Evolutionary conservation across 35 echinoderm and acorn worm species (phyloP).

Genomic region (Anneissia japonica): DNA sequence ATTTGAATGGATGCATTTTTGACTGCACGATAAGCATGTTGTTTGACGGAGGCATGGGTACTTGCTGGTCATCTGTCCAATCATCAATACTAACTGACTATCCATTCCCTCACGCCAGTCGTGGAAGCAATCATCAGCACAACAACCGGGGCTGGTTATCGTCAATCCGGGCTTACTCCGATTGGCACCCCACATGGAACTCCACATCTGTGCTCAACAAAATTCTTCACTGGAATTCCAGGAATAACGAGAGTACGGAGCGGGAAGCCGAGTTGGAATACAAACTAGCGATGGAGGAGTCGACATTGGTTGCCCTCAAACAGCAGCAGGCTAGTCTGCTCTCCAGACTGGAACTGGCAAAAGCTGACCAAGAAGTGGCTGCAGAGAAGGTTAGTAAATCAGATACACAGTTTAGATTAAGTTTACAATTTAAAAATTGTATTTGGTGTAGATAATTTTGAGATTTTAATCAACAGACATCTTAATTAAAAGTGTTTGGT

Average conservation of each 20-base stretch:
- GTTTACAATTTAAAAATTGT: no score
- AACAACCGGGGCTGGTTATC: not conserved
- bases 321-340: conserved; percentile 62
- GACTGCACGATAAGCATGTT: not conserved
- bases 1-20: no score
- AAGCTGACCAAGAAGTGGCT: conserved; percentile 58
- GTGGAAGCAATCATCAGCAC: not conserved
- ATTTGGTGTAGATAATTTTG: no score
- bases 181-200: not conserved
- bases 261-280: conserved; percentile 4
- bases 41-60: not conserved
- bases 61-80: not conserved
- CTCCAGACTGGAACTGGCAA: conserved; percentile 39
- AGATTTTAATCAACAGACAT: no score
- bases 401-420: no score
- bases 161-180: not conserved
- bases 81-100: not conserved
- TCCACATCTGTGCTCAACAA: not conserved
- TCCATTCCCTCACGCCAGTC: not conserved
- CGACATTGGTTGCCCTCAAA: conserved; percentile 38
- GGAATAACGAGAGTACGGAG: not conserved
- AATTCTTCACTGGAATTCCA: not conserved
- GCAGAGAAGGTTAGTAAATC: conserved; percentile 55
- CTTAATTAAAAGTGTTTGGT: no score
- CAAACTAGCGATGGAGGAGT: conserved; percentile 49